phyloP scores from a whole-genome alignment of 2,888 invertebrate species.

The Plutella xylostella region DNA sequence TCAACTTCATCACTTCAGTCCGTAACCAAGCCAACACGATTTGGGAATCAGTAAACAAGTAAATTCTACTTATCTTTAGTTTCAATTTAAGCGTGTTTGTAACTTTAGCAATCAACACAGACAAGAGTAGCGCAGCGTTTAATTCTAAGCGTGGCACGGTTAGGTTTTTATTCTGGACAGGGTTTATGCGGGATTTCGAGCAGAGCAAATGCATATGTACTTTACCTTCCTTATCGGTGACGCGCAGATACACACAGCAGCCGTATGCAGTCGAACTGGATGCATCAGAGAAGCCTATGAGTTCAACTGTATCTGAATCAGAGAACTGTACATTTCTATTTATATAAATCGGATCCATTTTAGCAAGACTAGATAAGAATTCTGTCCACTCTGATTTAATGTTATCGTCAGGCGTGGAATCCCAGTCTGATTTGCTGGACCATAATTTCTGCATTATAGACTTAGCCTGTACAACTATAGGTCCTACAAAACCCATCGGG shows the following conservation, averaged over 20 bases:
- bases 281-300: conserved; percentile 18
- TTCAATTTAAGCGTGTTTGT: conserved; percentile 2
- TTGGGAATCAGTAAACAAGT: conserved; percentile 18
- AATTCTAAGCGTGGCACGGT: conserved; percentile 15
- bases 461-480: background rate
- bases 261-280: conserved; percentile 14
- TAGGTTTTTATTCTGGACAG: conserved; percentile 6
- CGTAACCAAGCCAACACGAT: conserved; percentile 19
- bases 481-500: background rate
- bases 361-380: conserved; percentile 9
- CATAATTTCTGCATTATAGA: conserved; percentile 14
- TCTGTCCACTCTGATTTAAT: conserved; percentile 7
- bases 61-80: background rate
- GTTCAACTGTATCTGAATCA: background rate
- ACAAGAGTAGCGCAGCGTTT: conserved; percentile 15
- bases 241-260: conserved; percentile 16
- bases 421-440: conserved; percentile 11
- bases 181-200: conserved; percentile 18
- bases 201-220: conserved; percentile 12
- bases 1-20: conserved; percentile 10
- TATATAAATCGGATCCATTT: conserved; percentile 12
- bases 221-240: conserved; percentile 11
- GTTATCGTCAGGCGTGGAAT: conserved; percentile 2
- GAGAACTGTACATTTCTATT: background rate
- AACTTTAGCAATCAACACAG: conserved; percentile 7